A percentile compares a stretch with the other conserved stretches of the same genome.
phyloP scores from a whole-genome alignment of 2,113 vertebrate genomes.

The Terrapene triunguis region DNA sequence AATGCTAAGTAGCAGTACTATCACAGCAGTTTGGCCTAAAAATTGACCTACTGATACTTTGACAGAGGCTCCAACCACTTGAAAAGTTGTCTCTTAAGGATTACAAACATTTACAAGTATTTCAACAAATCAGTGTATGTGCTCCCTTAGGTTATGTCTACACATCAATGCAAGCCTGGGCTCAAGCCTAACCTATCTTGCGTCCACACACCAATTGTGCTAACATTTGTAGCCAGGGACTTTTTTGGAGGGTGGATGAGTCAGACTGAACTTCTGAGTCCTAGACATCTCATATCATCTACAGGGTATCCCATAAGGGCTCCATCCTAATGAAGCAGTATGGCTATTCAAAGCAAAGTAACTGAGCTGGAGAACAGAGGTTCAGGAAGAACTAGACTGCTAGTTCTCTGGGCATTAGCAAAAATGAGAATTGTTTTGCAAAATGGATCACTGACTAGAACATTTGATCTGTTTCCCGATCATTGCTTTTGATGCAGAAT shows the following conservation, averaged over 20 bases:
- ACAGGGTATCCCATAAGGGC: not conserved
- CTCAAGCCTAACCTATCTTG: not conserved
- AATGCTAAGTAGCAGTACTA: not conserved
- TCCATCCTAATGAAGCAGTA: not conserved
- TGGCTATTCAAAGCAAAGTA: not conserved
- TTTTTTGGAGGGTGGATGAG: not conserved
- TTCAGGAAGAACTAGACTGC: not conserved
- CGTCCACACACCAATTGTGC: not conserved
- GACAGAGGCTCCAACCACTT: not conserved
- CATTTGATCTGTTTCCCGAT: not conserved
- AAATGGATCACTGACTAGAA: not conserved
- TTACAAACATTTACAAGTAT: not conserved
- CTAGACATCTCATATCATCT: fast-evolving
- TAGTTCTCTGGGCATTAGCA: not conserved
- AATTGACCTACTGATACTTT: not conserved
- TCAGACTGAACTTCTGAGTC: not conserved
- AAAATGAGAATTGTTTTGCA: not conserved
- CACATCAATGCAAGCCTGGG: not conserved
- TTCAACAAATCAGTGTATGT: not conserved
- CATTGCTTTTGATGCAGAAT: not conserved
- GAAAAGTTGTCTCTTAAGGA: not conserved
- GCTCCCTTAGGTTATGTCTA: not conserved
- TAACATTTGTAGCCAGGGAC: not conserved
- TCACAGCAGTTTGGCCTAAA: not conserved
- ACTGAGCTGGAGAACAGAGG: not conserved